These are phyloP conservation scores for Aradus depressus DNA, from an alignment of 2,888 invertebrate genomes.

Conservation along the genomic window DNA sequence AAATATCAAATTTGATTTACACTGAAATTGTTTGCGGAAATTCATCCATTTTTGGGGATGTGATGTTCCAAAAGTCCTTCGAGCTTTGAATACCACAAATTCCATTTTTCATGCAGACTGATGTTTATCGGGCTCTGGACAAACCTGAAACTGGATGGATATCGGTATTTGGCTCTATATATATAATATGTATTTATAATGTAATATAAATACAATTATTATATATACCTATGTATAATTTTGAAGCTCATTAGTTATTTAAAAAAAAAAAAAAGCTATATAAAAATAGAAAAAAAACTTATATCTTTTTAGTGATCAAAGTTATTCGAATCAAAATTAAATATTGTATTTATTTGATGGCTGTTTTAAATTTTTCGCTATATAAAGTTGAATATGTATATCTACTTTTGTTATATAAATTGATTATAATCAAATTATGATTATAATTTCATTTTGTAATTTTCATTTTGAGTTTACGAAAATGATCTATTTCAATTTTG, in stretches of 20 bases:
- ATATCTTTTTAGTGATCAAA: conserved; percentile 16
- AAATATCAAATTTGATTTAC: too few species aligned
- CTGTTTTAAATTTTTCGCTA: conserved; percentile 6
- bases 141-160: too few species aligned
- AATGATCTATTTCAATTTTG: conserved; percentile 14
- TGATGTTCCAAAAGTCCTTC: too few species aligned
- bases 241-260: neutral
- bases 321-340: conserved; percentile 16
- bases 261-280: neutral
- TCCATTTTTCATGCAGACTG: too few species aligned
- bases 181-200: too few species aligned
- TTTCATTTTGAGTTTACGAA: neutral
- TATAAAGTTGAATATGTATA: conserved; percentile 7
- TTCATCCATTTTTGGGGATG: too few species aligned
- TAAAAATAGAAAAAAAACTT: too few species aligned
- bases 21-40: too few species aligned
- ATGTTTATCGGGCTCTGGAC: too few species aligned
- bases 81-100: too few species aligned
- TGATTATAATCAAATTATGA: neutral
- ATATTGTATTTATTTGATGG: conserved; percentile 16
- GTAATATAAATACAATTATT: neutral
- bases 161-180: too few species aligned
- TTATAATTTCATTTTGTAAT: neutral
- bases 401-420: too few species aligned
- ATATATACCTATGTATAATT: neutral